Base-by-base conservation (phyloP, 2,888 invertebrate genomes). In the Cacoxenus indagator region DNA sequence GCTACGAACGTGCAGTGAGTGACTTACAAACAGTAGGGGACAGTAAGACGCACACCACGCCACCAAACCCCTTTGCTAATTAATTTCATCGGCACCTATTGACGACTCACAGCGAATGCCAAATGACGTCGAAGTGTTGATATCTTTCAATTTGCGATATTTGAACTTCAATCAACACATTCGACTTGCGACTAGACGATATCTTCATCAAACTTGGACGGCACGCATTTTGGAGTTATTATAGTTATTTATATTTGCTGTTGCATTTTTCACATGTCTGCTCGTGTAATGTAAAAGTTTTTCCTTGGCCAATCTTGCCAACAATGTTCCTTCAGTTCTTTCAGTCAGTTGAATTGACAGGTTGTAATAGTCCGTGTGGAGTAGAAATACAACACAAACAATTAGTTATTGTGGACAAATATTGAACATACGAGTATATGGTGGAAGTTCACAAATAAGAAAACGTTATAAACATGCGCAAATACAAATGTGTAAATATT, bases 401-500 rank as follows among this genome's bases (percentile, higher is more conserved):
- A 61, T 19, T 61, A 61, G 31, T 61, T 61, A 19, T 61, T 37
- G 37, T 27, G 37, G 31, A 61, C 31, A 61, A 37, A 61, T 61
- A 37, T 22, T 31, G 37, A 37, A 37, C 22, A 22, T 31, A 37
- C 19, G 59, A n/a, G 37, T 31, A 9, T 61, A 19, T 61, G n/a
- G n/a, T n/a, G 59, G 59, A 22, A 31, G 59, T 61, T 22, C 59
- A 43, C 59, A 61, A 61, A 61, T 37, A 61, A 17, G n/a, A n/a
- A 22, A 51, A 19, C 37, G 43, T 19, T 27, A 37, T 61, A 61
- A 61, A 61, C 59, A 61, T 61, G 59, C 19, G 37, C 22, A 61
- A 61, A 61, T 61, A 61, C 59, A 61, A 61, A 37, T 61, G 59
- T 31, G 31, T 61, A 61, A 61, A 61, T 37, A 22, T 37, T 37